These are phyloP conservation scores for Pristionchus maxplancki DNA, from an alignment of 2,888 invertebrate genomes.

Conservation along the genomic window DNA sequence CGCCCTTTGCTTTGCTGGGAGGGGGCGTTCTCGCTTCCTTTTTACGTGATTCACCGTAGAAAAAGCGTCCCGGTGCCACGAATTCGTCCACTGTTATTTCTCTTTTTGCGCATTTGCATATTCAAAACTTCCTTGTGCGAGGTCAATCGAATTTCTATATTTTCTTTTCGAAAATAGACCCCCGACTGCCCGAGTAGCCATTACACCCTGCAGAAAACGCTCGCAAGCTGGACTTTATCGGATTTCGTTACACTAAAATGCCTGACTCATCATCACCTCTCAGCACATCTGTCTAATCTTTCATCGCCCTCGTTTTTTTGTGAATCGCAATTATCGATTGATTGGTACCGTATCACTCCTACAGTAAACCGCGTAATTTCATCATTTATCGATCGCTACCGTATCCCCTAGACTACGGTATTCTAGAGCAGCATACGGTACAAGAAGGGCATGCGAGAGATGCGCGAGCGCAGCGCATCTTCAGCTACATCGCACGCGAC, in stretches of 20 bases:
- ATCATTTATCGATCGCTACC: background rate
- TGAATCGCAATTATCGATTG: background rate
- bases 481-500: background rate
- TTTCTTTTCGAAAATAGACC: too few relatives aligned
- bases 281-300: slow-evolving; percentile 22
- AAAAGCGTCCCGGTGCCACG: too few relatives aligned
- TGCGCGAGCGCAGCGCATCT: slow-evolving; percentile 48
- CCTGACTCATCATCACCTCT: background rate
- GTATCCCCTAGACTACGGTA: background rate
- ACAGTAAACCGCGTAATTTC: too few relatives aligned
- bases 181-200: background rate
- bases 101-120: background rate
- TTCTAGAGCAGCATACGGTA: slow-evolving; percentile 2
- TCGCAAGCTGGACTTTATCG: slow-evolving; percentile 11
- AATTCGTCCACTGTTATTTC: too few relatives aligned
- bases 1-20: background rate
- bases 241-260: slow-evolving; percentile 10
- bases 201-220: background rate
- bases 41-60: background rate
- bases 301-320: slow-evolving; percentile 4
- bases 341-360: background rate
- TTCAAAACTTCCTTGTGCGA: background rate
- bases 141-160: too few relatives aligned
- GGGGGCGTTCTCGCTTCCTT: background rate
- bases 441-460: background rate